Conservation (phyloP, 2,888 invertebrate genomes). For the Ferrisia virgata region DNA sequence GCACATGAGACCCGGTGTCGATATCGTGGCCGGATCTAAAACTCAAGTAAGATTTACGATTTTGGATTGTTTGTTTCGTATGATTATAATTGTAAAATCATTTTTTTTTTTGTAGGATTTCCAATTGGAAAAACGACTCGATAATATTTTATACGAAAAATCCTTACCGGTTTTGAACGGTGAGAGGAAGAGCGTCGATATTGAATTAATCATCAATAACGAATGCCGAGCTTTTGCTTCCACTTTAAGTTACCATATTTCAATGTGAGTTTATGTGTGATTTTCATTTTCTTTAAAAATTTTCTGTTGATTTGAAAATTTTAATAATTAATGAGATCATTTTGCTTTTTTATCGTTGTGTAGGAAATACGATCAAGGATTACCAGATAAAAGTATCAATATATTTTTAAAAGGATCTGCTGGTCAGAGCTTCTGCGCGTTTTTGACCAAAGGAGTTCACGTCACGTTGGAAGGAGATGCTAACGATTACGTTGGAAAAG, state of each 20-base stretch:
- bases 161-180: constrained; percentile 74
- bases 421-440: constrained; percentile 98
- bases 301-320: background rate
- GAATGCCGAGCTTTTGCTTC: constrained; percentile 90
- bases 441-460: constrained; percentile 83
- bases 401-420: constrained; percentile 87
- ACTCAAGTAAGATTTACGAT: constrained; percentile 66
- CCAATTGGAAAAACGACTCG: constrained; percentile 77
- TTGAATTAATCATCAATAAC: constrained; percentile 80
- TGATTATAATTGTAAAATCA: too few species aligned
- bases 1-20: constrained; percentile 83
- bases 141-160: constrained; percentile 72
- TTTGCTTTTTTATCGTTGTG: background rate
- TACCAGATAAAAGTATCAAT: constrained; percentile 77
- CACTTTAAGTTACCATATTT: constrained; percentile 91
- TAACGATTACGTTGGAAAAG: constrained; percentile 96
- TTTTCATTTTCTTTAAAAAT: too few species aligned
- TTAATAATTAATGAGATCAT: background rate
- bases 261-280: too few species aligned
- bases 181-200: constrained; percentile 63
- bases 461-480: constrained; percentile 93
- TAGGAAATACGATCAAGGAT: constrained; percentile 82
- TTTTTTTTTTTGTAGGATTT: constrained; percentile 65
- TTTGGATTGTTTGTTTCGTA: too few species aligned
- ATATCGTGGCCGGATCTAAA: constrained; percentile 85